Percentiles rank a stretch among this genome's conserved stretches.
Conservation (phyloP, 2,888 invertebrate species). For the Lasioglossum marginatum region DNA sequence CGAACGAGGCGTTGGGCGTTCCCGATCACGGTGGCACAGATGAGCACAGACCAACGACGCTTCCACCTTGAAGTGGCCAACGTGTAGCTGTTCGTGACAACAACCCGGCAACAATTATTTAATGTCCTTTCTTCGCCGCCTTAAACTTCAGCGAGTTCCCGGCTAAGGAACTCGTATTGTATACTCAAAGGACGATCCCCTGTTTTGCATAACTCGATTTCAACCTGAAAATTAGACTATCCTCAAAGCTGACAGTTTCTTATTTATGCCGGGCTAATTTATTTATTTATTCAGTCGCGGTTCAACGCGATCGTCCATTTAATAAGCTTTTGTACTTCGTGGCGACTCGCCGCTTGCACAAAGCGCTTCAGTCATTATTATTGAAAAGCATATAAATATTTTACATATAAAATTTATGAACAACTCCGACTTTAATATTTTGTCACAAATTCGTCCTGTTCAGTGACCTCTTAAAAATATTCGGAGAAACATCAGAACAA, state of each 20-base stretch:
- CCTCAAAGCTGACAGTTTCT: slow-evolving; percentile 5
- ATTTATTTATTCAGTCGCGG: slow-evolving; percentile 7
- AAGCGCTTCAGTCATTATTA: too few relatives aligned
- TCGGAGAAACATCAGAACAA: background rate
- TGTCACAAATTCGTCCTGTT: background rate
- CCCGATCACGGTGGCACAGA: slow-evolving; percentile 56
- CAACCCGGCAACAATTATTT: slow-evolving; percentile 34
- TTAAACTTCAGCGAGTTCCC: background rate
- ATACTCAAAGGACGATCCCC: background rate
- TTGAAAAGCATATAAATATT: too few relatives aligned
- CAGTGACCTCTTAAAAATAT: background rate
- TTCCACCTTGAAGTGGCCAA: slow-evolving; percentile 41
- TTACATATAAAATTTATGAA: background rate
- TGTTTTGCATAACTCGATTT: background rate
- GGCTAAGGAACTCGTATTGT: slow-evolving; percentile 3
- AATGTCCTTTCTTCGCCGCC: background rate
- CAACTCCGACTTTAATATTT: background rate
- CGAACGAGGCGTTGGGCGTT: slow-evolving; percentile 59
- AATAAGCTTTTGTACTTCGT: background rate
- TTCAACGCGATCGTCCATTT: background rate
- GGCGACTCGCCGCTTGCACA: background rate
- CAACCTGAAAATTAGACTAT: slow-evolving; percentile 11
- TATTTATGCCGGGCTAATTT: slow-evolving; percentile 9
- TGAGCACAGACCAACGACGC: slow-evolving; percentile 40
- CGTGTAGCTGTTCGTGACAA: slow-evolving; percentile 8